A percentile compares a stretch with the other conserved stretches of the same genome.
Evolutionary conservation across 1,140 invertebrate genomes (phyloP).

Genomic region (Bicyclus anynana): DNA sequence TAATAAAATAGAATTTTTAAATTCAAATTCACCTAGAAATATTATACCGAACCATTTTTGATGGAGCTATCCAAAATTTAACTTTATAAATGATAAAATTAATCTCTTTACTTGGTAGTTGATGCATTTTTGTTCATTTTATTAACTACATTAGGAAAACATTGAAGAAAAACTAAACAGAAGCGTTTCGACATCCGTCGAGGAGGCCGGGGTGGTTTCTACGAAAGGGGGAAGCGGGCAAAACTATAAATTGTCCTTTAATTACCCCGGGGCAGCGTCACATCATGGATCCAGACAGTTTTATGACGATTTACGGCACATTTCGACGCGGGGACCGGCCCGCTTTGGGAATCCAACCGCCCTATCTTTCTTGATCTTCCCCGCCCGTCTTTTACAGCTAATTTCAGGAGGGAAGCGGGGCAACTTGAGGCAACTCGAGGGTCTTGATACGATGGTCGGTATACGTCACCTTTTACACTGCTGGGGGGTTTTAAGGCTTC

Average conservation of each 20-base stretch:
- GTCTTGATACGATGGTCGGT: constrained; percentile 41
- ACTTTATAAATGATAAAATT: too few species aligned
- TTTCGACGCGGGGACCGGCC: constrained; percentile 76
- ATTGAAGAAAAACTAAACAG: constrained; percentile 49
- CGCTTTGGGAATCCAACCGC: constrained; percentile 64
- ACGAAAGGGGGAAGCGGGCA: constrained; percentile 57
- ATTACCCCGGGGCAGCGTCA: constrained; percentile 82
- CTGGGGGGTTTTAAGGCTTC: constrained; percentile 72
- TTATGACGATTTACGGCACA: constrained; percentile 84
- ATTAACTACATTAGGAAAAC: constrained; percentile 32
- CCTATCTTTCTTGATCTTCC: constrained; percentile 41
- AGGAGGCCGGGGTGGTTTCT: constrained; percentile 39
- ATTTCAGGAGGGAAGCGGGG: constrained; percentile 16
- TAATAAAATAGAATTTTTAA: too few species aligned
- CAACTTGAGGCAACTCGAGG: constrained; percentile 14
- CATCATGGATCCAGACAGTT: constrained; percentile 83
- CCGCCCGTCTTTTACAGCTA: constrained; percentile 16
- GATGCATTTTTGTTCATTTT: too few species aligned
- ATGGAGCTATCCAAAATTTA: too few species aligned
- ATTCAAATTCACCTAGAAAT: too few species aligned
- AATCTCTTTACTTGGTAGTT: too few species aligned
- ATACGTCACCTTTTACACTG: constrained; percentile 73
- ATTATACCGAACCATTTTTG: too few species aligned
- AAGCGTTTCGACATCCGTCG: constrained; percentile 51
- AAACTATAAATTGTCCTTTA: constrained; percentile 83